Base-by-base conservation (phyloP, 2,797 vertebrate species). In the Phrynocephalus guinanensis region DNA sequence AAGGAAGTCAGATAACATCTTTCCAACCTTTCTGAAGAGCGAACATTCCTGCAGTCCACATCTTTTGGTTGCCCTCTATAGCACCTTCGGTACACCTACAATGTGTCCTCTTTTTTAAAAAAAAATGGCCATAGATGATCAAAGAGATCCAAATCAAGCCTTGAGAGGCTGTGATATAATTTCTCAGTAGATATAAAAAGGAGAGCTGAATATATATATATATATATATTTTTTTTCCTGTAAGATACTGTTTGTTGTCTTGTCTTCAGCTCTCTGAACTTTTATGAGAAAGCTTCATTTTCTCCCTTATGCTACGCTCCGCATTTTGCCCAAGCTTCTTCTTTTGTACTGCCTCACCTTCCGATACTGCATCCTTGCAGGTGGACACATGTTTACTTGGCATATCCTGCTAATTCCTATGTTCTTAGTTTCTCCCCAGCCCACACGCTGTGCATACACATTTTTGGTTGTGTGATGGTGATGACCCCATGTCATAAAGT, bases 21-120 rank as follows among this genome's bases (percentile, higher is more conserved):
- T 66, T 85, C 56, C 82, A 30, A 44, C 87, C 3, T 86, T 92
- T 67, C 76, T 76, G 82, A 92, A 89, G 90, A 85, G 92, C 15
- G 38, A 89, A 84, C 75, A 24, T 28, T 83, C 71, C 5, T 71
- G 26, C 22, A 81, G 28, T 80, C 44, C 33, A 1, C 71, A 80
- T 87, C 44, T 87, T 91, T 86, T 86, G 16, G 2, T 78, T 91
- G 20, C 44, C 73, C 11, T 89, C 18, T 86, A 88, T 28, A 83
- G 68, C 75, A 24, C 38, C 33, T 83, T 87, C 73, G n/a, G 10
- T 5, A 3, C 70, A 6, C 0, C 4, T 2, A 0, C 79, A 70
- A 5, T 52, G 68, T 9, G 67, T 8, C 33, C 52, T 90, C 80
- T 28, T n/a, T 73, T 0, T 56, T n/a, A n/a, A 79, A 72, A 0